A percentile compares a stretch with the other conserved stretches of the same genome.
Evolutionary conservation across 2,113 vertebrate species (phyloP).

Genomic region (Ellobius talpinus): DNA sequence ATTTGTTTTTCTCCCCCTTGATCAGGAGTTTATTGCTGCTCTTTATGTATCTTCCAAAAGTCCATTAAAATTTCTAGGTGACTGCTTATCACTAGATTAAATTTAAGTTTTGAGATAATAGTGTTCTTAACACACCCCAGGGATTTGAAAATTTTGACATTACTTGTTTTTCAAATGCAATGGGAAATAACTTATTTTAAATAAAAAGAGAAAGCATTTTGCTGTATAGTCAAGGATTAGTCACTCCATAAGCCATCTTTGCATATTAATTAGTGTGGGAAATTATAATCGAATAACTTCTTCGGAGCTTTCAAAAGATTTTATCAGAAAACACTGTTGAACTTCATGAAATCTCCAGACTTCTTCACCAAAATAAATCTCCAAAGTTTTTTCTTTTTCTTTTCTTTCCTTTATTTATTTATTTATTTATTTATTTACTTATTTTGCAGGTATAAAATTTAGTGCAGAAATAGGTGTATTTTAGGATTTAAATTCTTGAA

Average conservation of each 20-base stretch:
- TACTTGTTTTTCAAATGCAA: slow-evolving; percentile 62
- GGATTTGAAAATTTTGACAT: slow-evolving; percentile 64
- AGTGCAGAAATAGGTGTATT: neutral
- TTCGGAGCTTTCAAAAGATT: neutral
- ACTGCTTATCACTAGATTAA: slow-evolving; percentile 54
- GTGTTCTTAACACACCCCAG: slow-evolving; percentile 44
- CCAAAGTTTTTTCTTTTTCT: neutral
- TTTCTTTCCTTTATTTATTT: no score
- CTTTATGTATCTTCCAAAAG: slow-evolving; percentile 50
- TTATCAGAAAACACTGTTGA: slow-evolving; percentile 26
- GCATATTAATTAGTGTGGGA: slow-evolving; percentile 69
- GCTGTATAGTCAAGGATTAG: slow-evolving; percentile 65
- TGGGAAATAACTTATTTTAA: slow-evolving; percentile 72
- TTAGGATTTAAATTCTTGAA: neutral
- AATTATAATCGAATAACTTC: slow-evolving; percentile 62
- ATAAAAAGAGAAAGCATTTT: slow-evolving; percentile 70
- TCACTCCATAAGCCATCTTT: slow-evolving; percentile 59
- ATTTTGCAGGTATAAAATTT: neutral
- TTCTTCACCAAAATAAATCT: slow-evolving; percentile 59
- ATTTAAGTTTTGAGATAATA: slow-evolving; percentile 53
- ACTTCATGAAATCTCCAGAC: slow-evolving; percentile 10
- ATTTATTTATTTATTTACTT: no score
- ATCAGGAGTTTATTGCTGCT: neutral
- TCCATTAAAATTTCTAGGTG: slow-evolving; percentile 8
- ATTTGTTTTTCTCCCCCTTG: slow-evolving; percentile 16